Conservation (phyloP, 2,113 vertebrate species). For the Hassar affinis region DNA sequence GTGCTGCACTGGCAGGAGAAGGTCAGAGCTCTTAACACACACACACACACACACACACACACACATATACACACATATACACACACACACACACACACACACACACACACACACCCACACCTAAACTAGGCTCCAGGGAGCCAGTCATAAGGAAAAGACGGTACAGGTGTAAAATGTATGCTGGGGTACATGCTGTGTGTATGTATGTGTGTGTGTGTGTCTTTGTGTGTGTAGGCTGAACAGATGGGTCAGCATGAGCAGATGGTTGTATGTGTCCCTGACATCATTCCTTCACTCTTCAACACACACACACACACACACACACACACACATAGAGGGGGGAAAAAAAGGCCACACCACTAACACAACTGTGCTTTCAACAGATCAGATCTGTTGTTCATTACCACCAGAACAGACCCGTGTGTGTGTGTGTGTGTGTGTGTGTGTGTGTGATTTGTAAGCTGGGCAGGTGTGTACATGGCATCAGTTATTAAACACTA, state of each 20-base stretch:
- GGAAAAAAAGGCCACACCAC: background rate
- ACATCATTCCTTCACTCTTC: slow-evolving; percentile 52
- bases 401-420: slow-evolving; percentile 58
- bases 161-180: slow-evolving; percentile 1
- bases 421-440: slow-evolving; percentile 34
- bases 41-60: slow-evolving; percentile 10
- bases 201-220: no score
- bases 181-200: slow-evolving; percentile 19
- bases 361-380: slow-evolving; percentile 51
- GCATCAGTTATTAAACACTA: background rate
- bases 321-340: slow-evolving; percentile 17
- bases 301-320: slow-evolving; percentile 27
- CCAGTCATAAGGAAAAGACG: background rate
- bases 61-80: no score
- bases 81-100: no score
- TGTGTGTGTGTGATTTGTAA: slow-evolving; percentile 31
- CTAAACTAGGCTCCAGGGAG: background rate
- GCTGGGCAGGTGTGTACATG: slow-evolving; percentile 23
- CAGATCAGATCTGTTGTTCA: slow-evolving; percentile 63
- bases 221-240: slow-evolving; percentile 43
- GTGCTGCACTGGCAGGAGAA: slow-evolving; percentile 98
- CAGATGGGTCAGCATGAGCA: slow-evolving; percentile 65
- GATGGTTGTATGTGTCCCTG: slow-evolving; percentile 64
- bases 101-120: slow-evolving; percentile 23
- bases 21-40: slow-evolving; percentile 80